phyloP scores from a whole-genome alignment of 2,888 invertebrate species.

The Pherbina coryleti region DNA sequence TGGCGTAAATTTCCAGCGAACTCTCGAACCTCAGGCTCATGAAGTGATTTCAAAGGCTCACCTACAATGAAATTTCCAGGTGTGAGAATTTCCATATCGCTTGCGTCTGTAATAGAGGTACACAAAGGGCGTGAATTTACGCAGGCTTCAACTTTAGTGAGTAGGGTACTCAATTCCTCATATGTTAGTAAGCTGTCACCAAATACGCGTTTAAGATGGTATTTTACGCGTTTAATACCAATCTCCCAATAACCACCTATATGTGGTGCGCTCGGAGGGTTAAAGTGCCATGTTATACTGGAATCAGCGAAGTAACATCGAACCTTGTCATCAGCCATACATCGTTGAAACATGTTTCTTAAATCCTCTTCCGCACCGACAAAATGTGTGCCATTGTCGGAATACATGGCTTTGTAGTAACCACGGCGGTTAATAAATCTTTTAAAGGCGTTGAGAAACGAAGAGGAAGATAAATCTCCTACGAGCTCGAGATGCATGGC shows the following conservation, averaged over 20 bases:
- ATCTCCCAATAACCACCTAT: constrained; percentile 26
- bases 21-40: constrained; percentile 10
- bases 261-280: constrained; percentile 13
- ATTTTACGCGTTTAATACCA: constrained; percentile 21
- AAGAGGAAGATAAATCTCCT: constrained; percentile 6
- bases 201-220: background rate
- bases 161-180: constrained; percentile 21
- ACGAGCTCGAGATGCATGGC: constrained; percentile 31
- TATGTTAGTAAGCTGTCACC: background rate
- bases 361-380: constrained; percentile 19
- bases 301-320: background rate
- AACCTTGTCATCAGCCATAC: background rate
- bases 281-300: constrained; percentile 29
- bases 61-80: constrained; percentile 41
- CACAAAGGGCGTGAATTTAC: constrained; percentile 28
- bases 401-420: background rate
- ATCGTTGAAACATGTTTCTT: background rate
- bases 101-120: background rate
- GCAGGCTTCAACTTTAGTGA: constrained; percentile 35
- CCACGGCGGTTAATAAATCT: constrained; percentile 1
- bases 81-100: constrained; percentile 33
- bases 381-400: constrained; percentile 19
- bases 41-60: constrained; percentile 37
- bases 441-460: background rate
- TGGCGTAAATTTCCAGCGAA: constrained; percentile 6